Conservation (phyloP, 2,888 invertebrate genomes). For the Pyrrhia umbra region DNA sequence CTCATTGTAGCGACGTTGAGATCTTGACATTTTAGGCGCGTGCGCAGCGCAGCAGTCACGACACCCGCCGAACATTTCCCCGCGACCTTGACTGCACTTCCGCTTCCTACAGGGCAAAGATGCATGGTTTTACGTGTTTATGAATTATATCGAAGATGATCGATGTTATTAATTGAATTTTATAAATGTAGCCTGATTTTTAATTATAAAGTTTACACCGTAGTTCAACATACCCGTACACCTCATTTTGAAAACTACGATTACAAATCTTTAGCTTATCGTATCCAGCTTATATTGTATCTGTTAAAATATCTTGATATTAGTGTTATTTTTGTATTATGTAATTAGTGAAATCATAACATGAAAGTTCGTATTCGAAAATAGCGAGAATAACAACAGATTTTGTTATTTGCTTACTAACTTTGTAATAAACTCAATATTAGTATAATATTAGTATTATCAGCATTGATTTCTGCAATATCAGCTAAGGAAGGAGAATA, state of each 20-base stretch:
- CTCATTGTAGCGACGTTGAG: constrained; percentile 67
- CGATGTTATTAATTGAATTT: constrained; percentile 1
- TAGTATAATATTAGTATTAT: too few relatives aligned
- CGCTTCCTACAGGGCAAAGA: constrained; percentile 80
- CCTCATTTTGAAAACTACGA: too few relatives aligned
- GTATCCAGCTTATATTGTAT: too few relatives aligned
- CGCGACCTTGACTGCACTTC: constrained; percentile 76
- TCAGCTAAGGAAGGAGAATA: too few relatives aligned
- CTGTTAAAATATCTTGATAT: too few relatives aligned
- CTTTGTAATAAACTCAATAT: too few relatives aligned
- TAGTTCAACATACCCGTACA: too few relatives aligned
- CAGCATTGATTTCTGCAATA: too few relatives aligned
- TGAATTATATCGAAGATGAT: too few relatives aligned
- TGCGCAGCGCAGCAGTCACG: constrained; percentile 71
- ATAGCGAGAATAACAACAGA: constrained; percentile 4
- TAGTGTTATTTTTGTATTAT: too few relatives aligned
- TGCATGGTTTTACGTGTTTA: constrained; percentile 37
- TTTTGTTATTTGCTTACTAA: too few relatives aligned
- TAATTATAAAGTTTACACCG: not conserved
- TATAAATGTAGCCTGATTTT: not conserved
- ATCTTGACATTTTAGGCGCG: constrained; percentile 82
- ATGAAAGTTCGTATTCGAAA: constrained; percentile 10
- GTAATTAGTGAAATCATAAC: not conserved
- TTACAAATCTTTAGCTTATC: too few relatives aligned
- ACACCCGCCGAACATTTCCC: constrained; percentile 76